phyloP scores from a whole-genome alignment of 2,113 vertebrate genomes.

The Periophthalmus modestus region DNA sequence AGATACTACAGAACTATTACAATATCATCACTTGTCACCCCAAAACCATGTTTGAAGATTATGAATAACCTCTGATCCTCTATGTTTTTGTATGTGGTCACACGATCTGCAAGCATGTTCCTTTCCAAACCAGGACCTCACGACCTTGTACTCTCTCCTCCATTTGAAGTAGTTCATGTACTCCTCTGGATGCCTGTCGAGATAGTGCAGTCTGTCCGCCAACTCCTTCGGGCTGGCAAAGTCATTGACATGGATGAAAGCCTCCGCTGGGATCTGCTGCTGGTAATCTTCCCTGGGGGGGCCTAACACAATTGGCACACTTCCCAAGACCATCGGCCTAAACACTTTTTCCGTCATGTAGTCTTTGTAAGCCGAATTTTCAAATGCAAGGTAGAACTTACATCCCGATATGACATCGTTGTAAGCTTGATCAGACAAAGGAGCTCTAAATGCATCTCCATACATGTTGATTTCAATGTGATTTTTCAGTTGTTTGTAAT shows the following conservation, averaged over 20 bases:
- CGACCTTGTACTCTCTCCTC: conserved; percentile 80
- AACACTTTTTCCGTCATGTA: conserved; percentile 90
- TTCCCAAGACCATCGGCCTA: conserved; percentile 78
- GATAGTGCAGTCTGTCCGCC: conserved; percentile 81
- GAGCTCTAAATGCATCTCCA: conserved; percentile 77
- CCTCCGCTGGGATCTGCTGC: conserved; percentile 81
- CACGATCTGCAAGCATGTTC: conserved; percentile 83
- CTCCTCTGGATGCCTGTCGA: conserved; percentile 81
- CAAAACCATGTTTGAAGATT: conserved; percentile 88
- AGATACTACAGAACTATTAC: background rate
- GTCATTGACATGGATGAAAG: conserved; percentile 89
- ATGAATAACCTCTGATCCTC: conserved; percentile 79
- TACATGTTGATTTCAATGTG: conserved; percentile 81
- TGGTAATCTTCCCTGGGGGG: conserved; percentile 86
- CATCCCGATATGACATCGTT: conserved; percentile 79
- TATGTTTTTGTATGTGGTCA: conserved; percentile 82
- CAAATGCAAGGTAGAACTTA: conserved; percentile 90
- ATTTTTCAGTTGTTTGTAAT: conserved; percentile 82
- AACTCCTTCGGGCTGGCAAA: conserved; percentile 82
- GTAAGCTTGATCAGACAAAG: conserved; percentile 75
- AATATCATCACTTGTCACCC: conserved; percentile 52
- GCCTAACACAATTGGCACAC: conserved; percentile 84
- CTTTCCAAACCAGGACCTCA: conserved; percentile 76
- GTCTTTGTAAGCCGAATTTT: conserved; percentile 87
- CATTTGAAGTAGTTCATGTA: conserved; percentile 85